phyloP scores from a whole-genome alignment of 2,797 vertebrate species.

The Chaenodraco wilsoni region DNA sequence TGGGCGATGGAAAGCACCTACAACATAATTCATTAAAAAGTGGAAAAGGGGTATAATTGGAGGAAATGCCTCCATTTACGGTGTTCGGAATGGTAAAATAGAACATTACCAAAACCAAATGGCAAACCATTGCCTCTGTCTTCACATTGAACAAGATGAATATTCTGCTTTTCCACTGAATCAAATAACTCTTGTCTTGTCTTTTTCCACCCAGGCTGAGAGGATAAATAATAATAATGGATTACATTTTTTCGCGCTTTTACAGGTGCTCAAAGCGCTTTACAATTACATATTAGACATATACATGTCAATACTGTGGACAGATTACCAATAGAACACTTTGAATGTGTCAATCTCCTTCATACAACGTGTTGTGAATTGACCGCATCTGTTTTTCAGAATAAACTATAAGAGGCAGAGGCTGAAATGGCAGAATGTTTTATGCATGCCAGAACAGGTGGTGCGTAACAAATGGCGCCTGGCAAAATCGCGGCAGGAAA shows the following conservation, averaged over 20 bases:
- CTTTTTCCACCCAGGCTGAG: not conserved
- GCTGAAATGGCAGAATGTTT: constrained; percentile 16
- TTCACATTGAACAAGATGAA: constrained; percentile 13
- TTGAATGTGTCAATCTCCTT: not conserved
- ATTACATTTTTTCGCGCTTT: too few species aligned
- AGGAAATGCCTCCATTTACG: constrained; percentile 1
- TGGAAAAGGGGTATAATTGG: too few species aligned
- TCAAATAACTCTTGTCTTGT: not conserved
- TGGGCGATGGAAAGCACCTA: too few species aligned
- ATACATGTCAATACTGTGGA: not conserved
- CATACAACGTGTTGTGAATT: not conserved
- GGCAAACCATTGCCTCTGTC: constrained; percentile 27
- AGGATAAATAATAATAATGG: not conserved
- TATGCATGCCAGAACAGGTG: constrained; percentile 33
- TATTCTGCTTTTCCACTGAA: constrained; percentile 22
- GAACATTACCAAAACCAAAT: not conserved
- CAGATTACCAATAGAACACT: not conserved
- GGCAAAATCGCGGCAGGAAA: constrained; percentile 6
- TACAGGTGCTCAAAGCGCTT: too few species aligned
- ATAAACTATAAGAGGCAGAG: not conserved
- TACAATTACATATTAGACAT: too few species aligned
- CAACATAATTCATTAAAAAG: too few species aligned
- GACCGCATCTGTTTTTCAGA: not conserved
- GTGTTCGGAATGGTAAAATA: constrained; percentile 12
- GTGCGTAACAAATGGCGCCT: constrained; percentile 12